Percentiles rank a stretch among this genome's conserved stretches.
phyloP scores from a whole-genome alignment of 2,797 vertebrate genomes.

The Threskiornis aethiopicus region DNA sequence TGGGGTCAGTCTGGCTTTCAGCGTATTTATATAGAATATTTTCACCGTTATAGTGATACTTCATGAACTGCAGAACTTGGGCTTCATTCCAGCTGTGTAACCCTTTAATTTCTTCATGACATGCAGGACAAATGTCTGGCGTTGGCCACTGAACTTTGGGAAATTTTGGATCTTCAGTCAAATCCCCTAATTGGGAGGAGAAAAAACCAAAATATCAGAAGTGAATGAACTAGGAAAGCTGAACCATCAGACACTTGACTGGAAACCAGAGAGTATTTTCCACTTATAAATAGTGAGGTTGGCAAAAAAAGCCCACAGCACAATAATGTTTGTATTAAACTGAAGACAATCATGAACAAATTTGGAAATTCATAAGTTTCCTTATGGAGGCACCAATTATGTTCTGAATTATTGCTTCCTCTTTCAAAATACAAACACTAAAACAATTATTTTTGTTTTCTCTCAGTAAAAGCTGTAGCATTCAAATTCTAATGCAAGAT shows the following conservation, averaged over 20 bases:
- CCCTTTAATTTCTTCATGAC: constrained; percentile 87
- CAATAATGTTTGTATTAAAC: not conserved
- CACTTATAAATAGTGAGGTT: accelerated
- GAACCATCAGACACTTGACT: not conserved
- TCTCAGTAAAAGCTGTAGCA: not conserved
- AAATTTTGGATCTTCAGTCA: constrained; percentile 89
- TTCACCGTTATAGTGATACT: constrained; percentile 77
- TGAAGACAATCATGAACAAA: not conserved
- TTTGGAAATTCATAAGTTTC: not conserved
- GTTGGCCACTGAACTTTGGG: constrained; percentile 92
- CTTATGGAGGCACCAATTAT: not conserved
- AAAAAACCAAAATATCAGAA: not conserved
- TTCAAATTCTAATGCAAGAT: not conserved
- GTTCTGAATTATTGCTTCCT: accelerated
- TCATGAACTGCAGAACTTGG: constrained; percentile 85
- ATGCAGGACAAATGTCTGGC: constrained; percentile 85
- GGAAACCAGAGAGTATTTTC: not conserved
- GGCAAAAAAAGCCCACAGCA: not conserved
- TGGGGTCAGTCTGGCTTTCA: not conserved
- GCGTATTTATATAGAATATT: constrained; percentile 81
- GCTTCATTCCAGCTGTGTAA: constrained; percentile 86
- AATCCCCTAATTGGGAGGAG: constrained; percentile 77
- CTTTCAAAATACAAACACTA: not conserved
- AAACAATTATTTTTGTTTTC: not conserved
- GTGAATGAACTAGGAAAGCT: not conserved